These are phyloP conservation scores for Yponomeuta cagnagella DNA, from an alignment of 2,888 invertebrate species.

Conservation along the genomic window DNA sequence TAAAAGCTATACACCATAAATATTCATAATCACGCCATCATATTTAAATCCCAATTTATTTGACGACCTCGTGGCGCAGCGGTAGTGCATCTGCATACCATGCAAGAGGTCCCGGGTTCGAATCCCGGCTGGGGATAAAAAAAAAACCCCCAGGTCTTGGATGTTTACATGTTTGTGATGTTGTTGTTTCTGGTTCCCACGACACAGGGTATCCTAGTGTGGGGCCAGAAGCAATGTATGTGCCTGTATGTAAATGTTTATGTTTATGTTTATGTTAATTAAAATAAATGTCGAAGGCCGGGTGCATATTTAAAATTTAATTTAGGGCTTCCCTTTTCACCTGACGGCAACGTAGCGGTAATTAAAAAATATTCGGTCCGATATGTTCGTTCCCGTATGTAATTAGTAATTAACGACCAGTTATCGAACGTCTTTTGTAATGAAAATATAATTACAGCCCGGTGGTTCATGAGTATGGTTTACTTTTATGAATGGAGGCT, in stretches of 20 bases:
- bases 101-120: too few species aligned
- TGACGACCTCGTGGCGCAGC: too few species aligned
- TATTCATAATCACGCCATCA: neutral
- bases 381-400: neutral
- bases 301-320: neutral
- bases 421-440: conserved; percentile 1
- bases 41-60: neutral
- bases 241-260: too few species aligned
- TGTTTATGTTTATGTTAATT: too few species aligned
- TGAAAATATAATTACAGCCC: neutral
- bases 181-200: too few species aligned
- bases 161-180: too few species aligned
- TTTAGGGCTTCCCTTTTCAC: neutral
- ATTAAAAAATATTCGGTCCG: neutral
- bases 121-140: too few species aligned
- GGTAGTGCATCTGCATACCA: too few species aligned
- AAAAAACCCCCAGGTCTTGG: too few species aligned
- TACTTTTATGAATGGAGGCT: neutral
- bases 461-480: neutral
- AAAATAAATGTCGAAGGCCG: neutral
- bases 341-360: neutral
- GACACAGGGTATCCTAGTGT: too few species aligned
- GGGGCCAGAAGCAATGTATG: too few species aligned
- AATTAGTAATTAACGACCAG: neutral
- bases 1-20: too few species aligned